A percentile compares a stretch with the other conserved stretches of the same genome.
phyloP scores from a whole-genome alignment of 23 tunicate species.

The Styela clava region DNA sequence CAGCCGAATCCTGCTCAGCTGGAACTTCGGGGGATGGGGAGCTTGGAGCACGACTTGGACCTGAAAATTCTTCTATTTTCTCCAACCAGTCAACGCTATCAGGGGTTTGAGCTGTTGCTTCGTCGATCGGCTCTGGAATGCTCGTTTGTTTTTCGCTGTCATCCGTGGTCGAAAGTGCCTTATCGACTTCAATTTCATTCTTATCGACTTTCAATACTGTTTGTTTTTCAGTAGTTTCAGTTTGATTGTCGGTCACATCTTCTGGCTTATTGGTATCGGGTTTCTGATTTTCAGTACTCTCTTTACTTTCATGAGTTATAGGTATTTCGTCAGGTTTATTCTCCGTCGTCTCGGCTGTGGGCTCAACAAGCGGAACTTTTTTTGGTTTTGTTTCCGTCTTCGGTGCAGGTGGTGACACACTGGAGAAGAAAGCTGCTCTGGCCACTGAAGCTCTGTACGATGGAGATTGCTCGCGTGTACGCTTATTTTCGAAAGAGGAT shows the following conservation, averaged over 20 bases:
- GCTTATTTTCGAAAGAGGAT: slow-evolving; percentile 2
- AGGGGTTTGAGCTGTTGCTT: neutral
- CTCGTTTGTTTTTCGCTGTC: neutral
- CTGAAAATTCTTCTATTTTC: slow-evolving; percentile 11
- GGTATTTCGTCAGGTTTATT: neutral
- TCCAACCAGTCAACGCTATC: slow-evolving; percentile 1
- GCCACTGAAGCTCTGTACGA: slow-evolving; percentile 38
- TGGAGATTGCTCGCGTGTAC: slow-evolving; percentile 20
- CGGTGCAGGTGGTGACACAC: neutral
- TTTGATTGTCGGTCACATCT: neutral
- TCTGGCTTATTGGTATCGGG: neutral
- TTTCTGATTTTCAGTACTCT: neutral
- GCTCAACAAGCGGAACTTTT: slow-evolving; percentile 9
- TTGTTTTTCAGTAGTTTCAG: neutral
- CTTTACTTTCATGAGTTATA: neutral
- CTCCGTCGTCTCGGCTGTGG: neutral
- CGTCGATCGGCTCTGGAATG: neutral
- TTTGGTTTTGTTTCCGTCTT: neutral
- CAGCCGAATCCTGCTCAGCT: slow-evolving; percentile 3
- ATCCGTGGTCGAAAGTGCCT: neutral
- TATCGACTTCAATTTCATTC: neutral
- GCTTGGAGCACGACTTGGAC: neutral
- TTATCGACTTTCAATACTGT: neutral
- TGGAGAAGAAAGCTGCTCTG: slow-evolving; percentile 67
- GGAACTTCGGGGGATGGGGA: neutral